These are phyloP conservation scores for Macropis europaea DNA, from an alignment of 2,888 invertebrate species.

Conservation along the genomic window DNA sequence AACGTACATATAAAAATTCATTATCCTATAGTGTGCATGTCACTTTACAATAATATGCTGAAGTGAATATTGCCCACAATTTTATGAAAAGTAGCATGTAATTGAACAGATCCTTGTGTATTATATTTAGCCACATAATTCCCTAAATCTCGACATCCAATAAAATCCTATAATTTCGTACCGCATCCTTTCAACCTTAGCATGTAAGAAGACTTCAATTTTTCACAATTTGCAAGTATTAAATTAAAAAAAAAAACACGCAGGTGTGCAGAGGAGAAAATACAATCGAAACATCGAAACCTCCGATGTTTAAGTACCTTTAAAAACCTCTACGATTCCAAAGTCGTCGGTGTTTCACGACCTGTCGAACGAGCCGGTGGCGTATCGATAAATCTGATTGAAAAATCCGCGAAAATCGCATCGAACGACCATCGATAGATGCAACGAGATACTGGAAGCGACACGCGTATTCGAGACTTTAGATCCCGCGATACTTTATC, in stretches of 20 bases:
- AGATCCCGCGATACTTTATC: conserved; percentile 38
- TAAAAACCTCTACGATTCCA: not conserved
- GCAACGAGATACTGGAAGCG: conserved; percentile 6
- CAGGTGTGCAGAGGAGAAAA: conserved; percentile 1
- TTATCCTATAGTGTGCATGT: too few relatives aligned
- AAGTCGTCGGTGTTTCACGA: conserved; percentile 16
- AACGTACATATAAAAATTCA: too few relatives aligned
- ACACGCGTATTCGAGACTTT: not conserved
- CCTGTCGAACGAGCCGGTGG: not conserved
- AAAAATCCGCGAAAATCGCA: conserved; percentile 18
- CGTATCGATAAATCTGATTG: conserved; percentile 28
- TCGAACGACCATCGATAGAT: conserved; percentile 17
- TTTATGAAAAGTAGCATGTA: too few relatives aligned
- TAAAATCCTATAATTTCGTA: too few relatives aligned
- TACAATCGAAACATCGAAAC: not conserved
- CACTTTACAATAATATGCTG: too few relatives aligned
- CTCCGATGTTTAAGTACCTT: not conserved
- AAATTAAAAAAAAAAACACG: not conserved
- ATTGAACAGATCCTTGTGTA: too few relatives aligned
- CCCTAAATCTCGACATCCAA: too few relatives aligned
- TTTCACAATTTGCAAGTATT: not conserved
- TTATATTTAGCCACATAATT: too few relatives aligned
- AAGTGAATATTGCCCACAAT: too few relatives aligned
- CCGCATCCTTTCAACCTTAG: too few relatives aligned
- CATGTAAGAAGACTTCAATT: not conserved